Conservation (phyloP, 2,888 invertebrate species). For the Drosophila nigricruria region DNA sequence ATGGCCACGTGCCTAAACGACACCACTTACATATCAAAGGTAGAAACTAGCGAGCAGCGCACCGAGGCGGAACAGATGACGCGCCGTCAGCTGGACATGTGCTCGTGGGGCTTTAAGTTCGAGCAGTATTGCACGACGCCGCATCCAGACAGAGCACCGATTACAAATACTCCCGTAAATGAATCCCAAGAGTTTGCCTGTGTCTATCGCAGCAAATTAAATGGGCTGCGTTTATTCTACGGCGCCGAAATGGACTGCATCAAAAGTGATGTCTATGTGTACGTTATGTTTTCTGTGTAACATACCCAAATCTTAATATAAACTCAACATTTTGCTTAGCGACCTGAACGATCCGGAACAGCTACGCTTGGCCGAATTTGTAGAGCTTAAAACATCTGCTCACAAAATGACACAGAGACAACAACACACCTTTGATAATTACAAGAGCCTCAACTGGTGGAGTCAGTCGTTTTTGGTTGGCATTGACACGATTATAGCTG, state of each 20-base stretch:
- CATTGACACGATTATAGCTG: slow-evolving; percentile 50
- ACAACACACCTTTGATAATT: slow-evolving; percentile 26
- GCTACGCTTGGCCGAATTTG: slow-evolving; percentile 39
- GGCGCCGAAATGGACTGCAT: slow-evolving; percentile 69
- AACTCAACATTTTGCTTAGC: slow-evolving; percentile 16
- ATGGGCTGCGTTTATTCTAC: slow-evolving; percentile 47
- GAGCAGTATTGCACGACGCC: slow-evolving; percentile 56
- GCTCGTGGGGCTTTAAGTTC: slow-evolving; percentile 74
- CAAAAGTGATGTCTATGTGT: slow-evolving; percentile 44
- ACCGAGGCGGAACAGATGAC: slow-evolving; percentile 12
- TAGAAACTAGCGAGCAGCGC: slow-evolving; percentile 28
- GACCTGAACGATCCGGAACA: slow-evolving; percentile 38
- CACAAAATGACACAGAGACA: slow-evolving; percentile 14
- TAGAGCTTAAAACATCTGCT: slow-evolving; percentile 59
- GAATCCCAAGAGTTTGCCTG: slow-evolving; percentile 55
- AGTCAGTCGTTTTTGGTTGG: slow-evolving; percentile 63
- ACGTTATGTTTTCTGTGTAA: background rate
- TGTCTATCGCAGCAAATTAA: slow-evolving; percentile 38
- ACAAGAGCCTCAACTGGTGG: slow-evolving; percentile 67
- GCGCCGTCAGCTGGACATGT: slow-evolving; percentile 37
- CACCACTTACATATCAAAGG: slow-evolving; percentile 54
- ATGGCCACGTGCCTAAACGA: slow-evolving; percentile 54
- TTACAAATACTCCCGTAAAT: slow-evolving; percentile 51
- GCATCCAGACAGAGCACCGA: slow-evolving; percentile 35
- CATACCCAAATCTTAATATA: background rate